Evolutionary conservation across 2,797 vertebrate species (phyloP).

Genomic region (Eulemur rubriventer): DNA sequence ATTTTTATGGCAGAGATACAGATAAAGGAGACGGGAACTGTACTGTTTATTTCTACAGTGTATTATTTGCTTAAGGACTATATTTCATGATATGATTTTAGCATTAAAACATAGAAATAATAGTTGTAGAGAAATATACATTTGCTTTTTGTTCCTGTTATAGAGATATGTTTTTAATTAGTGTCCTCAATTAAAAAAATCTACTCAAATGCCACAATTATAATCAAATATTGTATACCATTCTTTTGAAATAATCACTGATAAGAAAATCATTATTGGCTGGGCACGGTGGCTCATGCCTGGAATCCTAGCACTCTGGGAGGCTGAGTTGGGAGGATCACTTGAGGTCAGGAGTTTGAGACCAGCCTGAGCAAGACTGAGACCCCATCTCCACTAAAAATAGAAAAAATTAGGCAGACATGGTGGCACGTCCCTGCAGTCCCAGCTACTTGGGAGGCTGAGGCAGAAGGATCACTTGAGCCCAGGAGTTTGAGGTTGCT

Average conservation of each 20-base stretch:
- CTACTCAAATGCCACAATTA: neutral
- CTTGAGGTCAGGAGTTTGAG: too few species aligned
- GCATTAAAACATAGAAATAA: neutral
- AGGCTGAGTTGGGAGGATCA: too few species aligned
- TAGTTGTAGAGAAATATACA: neutral
- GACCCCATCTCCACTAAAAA: too few species aligned
- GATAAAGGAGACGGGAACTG: neutral
- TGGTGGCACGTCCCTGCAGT: too few species aligned
- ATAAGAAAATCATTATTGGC: constrained; percentile 12
- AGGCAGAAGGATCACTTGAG: too few species aligned
- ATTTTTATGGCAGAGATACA: neutral
- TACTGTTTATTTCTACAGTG: neutral
- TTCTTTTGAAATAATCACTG: constrained; percentile 2
- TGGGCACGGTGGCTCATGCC: too few species aligned
- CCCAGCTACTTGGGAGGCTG: too few species aligned
- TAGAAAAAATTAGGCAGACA: too few species aligned
- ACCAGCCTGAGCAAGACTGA: too few species aligned
- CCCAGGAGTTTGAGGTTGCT: too few species aligned
- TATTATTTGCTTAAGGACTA: neutral
- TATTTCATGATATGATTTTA: neutral
- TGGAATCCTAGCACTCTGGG: too few species aligned
- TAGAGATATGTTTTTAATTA: constrained; percentile 23
- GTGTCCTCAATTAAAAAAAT: constrained; percentile 20
- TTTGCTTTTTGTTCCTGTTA: constrained; percentile 23
- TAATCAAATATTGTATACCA: constrained; percentile 16